Percentiles rank a stretch among this genome's conserved stretches.
Evolutionary conservation across 2,113 vertebrate genomes (phyloP).

Genomic region (Labrus mixtus): DNA sequence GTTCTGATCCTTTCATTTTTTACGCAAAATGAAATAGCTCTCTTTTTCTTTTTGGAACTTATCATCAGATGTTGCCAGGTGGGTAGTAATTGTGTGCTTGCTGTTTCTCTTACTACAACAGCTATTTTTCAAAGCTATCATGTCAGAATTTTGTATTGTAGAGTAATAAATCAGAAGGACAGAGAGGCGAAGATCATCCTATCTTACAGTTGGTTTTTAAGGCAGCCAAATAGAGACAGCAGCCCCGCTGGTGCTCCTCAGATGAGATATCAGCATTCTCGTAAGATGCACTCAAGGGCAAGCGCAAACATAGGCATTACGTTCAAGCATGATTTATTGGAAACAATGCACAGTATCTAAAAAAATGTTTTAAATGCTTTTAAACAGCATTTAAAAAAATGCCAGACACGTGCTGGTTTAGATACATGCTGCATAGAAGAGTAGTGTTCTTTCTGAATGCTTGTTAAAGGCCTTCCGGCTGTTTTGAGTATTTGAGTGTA

Average conservation of each 20-base stretch:
- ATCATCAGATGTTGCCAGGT: conserved; percentile 32
- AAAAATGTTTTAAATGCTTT: too few species aligned
- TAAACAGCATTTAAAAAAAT: too few species aligned
- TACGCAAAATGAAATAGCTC: conserved; percentile 41
- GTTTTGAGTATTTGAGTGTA: conserved; percentile 11
- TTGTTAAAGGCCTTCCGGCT: conserved; percentile 5
- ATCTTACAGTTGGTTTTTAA: conserved; percentile 56
- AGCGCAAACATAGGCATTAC: conserved; percentile 27
- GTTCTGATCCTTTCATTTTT: conserved; percentile 40
- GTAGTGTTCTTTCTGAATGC: conserved; percentile 12
- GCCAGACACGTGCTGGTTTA: conserved; percentile 30
- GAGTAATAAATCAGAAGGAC: conserved; percentile 66
- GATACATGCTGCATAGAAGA: conserved; percentile 27
- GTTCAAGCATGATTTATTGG: conserved; percentile 63
- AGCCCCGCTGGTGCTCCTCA: conserved; percentile 14
- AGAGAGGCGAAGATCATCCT: conserved; percentile 30
- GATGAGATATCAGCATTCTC: conserved; percentile 61
- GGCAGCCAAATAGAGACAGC: conserved; percentile 32
- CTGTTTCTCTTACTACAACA: conserved; percentile 37
- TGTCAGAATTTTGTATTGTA: conserved; percentile 42
- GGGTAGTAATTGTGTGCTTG: conserved; percentile 9
- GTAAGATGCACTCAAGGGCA: conserved; percentile 40
- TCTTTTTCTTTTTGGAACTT: conserved; percentile 14
- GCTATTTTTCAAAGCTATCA: conserved; percentile 57
- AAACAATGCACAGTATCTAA: conserved; percentile 21